Evolutionary conservation across 2,888 invertebrate genomes (phyloP).

Genomic region (Arrhopalites spinosus): DNA sequence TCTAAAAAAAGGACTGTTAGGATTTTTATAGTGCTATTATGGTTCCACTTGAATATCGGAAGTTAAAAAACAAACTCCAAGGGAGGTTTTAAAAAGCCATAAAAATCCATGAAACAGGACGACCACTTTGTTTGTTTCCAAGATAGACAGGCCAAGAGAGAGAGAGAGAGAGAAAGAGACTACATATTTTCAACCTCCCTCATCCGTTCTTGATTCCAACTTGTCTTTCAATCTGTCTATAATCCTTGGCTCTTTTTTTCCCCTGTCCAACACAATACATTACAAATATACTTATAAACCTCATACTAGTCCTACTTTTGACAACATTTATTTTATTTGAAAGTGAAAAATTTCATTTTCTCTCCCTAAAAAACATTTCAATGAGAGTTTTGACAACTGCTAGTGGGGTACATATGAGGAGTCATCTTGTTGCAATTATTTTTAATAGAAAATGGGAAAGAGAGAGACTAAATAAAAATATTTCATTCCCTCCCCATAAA

Average conservation of each 20-base stretch:
- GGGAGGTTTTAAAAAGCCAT: slow-evolving; percentile 52
- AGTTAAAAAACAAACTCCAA: slow-evolving; percentile 44
- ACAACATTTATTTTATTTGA: no score
- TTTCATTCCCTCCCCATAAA: no score
- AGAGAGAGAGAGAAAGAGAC: background rate
- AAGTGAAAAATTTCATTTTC: no score
- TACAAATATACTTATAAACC: no score
- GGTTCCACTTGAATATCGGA: slow-evolving; percentile 38
- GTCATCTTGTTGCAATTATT: no score
- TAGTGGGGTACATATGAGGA: no score
- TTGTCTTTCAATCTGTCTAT: background rate
- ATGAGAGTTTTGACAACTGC: no score
- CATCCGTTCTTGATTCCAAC: background rate
- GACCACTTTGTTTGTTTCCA: slow-evolving; percentile 51
- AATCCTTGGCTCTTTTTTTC: background rate
- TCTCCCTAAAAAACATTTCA: no score
- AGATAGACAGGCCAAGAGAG: slow-evolving; percentile 27
- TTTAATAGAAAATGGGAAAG: no score
- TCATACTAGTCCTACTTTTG: no score
- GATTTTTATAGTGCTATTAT: slow-evolving; percentile 45
- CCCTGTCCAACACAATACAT: background rate
- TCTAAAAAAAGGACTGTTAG: slow-evolving; percentile 23
- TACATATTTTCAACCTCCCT: slow-evolving; percentile 2
- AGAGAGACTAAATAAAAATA: no score
- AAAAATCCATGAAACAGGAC: slow-evolving; percentile 46